Evolutionary conservation across 1,140 invertebrate species (phyloP).

Genomic region (Notospermus geniculatus): DNA sequence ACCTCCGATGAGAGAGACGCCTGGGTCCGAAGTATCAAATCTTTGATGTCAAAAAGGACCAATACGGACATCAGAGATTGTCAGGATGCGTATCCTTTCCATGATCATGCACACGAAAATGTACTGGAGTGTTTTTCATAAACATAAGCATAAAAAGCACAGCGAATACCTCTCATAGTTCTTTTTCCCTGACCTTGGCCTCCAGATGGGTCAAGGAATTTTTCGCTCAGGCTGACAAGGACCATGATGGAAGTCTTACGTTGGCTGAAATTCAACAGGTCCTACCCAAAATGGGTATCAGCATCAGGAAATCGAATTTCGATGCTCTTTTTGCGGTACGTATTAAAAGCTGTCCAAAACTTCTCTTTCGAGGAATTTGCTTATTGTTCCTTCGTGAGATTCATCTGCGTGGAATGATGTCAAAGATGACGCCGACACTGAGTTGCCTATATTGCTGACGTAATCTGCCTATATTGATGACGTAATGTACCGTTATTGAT

Average conservation of each 20-base stretch:
- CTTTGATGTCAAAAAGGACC: neutral
- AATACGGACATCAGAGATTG: neutral
- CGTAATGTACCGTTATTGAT: too few relatives aligned
- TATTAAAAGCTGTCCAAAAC: too few relatives aligned
- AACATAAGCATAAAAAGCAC: too few relatives aligned
- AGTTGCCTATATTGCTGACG: too few relatives aligned
- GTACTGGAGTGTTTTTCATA: too few relatives aligned
- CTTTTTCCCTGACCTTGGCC: constrained; percentile 1
- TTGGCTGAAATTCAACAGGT: neutral
- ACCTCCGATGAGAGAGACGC: neutral
- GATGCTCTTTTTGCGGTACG: neutral
- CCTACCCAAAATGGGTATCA: neutral
- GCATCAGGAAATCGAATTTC: neutral
- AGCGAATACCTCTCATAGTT: too few relatives aligned
- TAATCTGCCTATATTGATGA: too few relatives aligned
- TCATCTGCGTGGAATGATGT: too few relatives aligned
- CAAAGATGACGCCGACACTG: too few relatives aligned
- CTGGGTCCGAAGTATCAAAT: neutral
- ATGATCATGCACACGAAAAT: too few relatives aligned
- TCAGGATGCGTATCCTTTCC: neutral
- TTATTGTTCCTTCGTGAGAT: too few relatives aligned
- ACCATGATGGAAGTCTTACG: neutral
- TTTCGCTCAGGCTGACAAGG: neutral
- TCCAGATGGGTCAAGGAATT: neutral
- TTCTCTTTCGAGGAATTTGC: too few relatives aligned